Percentiles rank a stretch among this genome's conserved stretches.
Conservation (phyloP, 2,888 invertebrate genomes). For the Panorpa germanica region DNA sequence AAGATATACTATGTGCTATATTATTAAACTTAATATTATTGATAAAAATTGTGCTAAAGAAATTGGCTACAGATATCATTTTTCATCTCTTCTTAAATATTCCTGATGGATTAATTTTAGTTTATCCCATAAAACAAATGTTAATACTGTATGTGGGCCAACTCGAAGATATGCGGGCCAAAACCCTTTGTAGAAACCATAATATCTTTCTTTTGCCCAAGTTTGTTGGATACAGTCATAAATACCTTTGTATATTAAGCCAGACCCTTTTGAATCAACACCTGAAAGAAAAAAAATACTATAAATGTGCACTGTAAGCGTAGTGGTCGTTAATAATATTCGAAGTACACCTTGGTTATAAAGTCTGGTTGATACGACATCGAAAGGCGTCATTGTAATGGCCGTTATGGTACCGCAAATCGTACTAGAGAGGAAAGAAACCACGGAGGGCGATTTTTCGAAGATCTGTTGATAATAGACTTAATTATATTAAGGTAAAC, state of each 20-base stretch:
- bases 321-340: too few relatives aligned
- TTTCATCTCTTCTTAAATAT: too few relatives aligned
- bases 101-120: slow-evolving; percentile 30
- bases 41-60: too few relatives aligned
- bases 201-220: slow-evolving; percentile 47
- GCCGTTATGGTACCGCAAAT: slow-evolving; percentile 60
- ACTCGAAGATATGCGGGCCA: slow-evolving; percentile 73
- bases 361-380: slow-evolving; percentile 69
- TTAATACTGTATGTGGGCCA: slow-evolving; percentile 78
- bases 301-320: too few relatives aligned
- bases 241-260: slow-evolving; percentile 51
- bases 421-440: too few relatives aligned
- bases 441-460: too few relatives aligned
- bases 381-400: slow-evolving; percentile 69
- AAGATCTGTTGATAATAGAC: too few relatives aligned
- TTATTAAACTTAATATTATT: too few relatives aligned
- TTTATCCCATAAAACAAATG: slow-evolving; percentile 76
- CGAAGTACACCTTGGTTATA: slow-evolving; percentile 80
- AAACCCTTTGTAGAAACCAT: slow-evolving; percentile 79
- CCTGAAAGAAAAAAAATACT: slow-evolving; percentile 28
- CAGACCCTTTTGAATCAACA: slow-evolving; percentile 40
- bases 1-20: too few relatives aligned
- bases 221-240: slow-evolving; percentile 63
- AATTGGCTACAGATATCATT: too few relatives aligned
- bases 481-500: too few relatives aligned